Evolutionary conservation across 2,888 invertebrate species (phyloP), one percentile per base, ranked within the genome.

Genomic region (Epiblema foenella): DNA sequence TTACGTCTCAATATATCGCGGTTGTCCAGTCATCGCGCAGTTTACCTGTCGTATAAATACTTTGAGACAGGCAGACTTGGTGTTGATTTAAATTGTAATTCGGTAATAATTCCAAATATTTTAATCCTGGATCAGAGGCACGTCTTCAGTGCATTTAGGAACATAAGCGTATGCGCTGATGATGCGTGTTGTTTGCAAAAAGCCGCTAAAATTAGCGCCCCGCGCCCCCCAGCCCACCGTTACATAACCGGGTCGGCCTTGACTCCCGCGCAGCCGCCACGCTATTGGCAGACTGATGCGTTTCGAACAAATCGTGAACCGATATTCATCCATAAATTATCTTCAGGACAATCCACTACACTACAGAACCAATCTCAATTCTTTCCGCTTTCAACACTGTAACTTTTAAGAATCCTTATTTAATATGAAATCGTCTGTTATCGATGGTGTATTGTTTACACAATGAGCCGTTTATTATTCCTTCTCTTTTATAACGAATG

Each of bases 211-310:
- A 88, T 91, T 91, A 93, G 90, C 91, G 83, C 79, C 79, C 75
- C 78, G 77, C 85, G 83, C 84, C 78, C 78, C 88, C 86, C 89
- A 89, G 89, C 77, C 77, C 75, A 77, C 77, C 79, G 84, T 93
- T 93, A 92, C 80, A 86, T 93, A 93, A 93, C 84, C 87, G 85
- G 86, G 87, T 87, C 86, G 93, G 92, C 93, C 93, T 93, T 93
- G 93, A 93, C 93, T 93, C 93, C 91, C 90, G 93, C 93, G 91
- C 91, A 83, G 86, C 81, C 82, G 72, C 76, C 79, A 75, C 79
- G 79, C 80, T 81, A 85, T 83, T 87, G 85, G 82, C 84, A 84
- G 81, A 79, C 81, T 76, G 75, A 79, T 79, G 68, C 64, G 72
- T 57, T 67, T 71, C 67, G 18, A 58, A 72, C 58, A 63, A 68